Conservation (phyloP, 2,113 vertebrate genomes). For the Trinectes maculatus region DNA sequence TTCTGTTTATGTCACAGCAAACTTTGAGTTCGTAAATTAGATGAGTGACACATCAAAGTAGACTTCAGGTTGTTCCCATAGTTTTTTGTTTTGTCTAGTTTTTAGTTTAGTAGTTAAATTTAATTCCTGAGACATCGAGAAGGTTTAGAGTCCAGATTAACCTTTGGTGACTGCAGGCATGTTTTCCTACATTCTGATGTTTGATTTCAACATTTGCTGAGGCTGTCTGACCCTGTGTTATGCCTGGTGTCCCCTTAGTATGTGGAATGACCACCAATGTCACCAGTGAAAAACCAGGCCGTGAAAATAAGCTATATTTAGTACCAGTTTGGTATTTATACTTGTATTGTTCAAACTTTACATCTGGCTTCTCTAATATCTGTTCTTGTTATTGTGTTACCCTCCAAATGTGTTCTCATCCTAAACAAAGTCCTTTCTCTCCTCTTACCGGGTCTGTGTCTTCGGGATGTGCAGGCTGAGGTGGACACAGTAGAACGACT, state of each 20-base stretch:
- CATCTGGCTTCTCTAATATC: neutral
- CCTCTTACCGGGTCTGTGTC: neutral
- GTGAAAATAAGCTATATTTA: neutral
- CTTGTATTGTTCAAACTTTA: neutral
- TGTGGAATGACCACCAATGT: no score
- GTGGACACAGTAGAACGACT: constrained; percentile 92
- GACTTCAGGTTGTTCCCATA: no score
- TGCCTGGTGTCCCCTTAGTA: neutral
- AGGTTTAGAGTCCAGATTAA: no score
- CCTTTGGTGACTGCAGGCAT: no score
- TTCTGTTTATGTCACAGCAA: no score
- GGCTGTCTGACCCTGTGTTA: neutral
- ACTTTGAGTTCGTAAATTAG: no score
- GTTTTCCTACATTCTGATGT: neutral
- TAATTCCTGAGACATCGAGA: no score
- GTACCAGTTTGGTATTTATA: neutral
- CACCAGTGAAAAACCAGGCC: no score
- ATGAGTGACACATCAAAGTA: no score
- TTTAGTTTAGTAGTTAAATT: no score
- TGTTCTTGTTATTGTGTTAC: neutral
- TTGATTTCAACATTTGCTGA: neutral
- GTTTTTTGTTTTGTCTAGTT: no score
- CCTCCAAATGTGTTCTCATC: neutral
- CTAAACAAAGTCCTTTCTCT: no score
- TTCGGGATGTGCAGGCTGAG: constrained; percentile 85